These are phyloP conservation scores for Myotis vivesi DNA, from an alignment of 2,797 vertebrate species.

Conservation along the genomic window DNA sequence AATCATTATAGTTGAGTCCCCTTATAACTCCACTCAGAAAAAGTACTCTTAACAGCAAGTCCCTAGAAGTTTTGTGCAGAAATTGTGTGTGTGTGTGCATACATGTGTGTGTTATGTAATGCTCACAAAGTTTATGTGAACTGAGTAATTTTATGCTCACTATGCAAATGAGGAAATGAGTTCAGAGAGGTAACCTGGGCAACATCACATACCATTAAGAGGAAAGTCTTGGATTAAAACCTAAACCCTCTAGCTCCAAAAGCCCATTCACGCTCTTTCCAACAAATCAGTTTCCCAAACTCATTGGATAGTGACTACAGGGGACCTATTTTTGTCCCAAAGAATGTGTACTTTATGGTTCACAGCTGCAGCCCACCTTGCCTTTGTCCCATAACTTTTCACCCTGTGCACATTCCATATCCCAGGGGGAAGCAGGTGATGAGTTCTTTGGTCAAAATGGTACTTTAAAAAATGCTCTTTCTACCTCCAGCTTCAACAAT, in stretches of 20 bases:
- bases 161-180: neutral
- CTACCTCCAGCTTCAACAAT: neutral
- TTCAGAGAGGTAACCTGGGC: neutral
- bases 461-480: neutral
- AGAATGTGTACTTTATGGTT: fast-evolving
- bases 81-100: neutral
- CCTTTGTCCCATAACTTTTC: neutral
- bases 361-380: neutral
- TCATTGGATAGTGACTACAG: neutral
- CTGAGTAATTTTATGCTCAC: neutral
- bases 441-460: neutral
- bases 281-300: neutral
- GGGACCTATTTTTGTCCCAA: neutral
- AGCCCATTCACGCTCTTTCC: neutral
- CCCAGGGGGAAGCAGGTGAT: neutral
- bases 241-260: neutral
- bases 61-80: neutral
- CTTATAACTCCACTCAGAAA: neutral
- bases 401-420: neutral
- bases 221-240: neutral
- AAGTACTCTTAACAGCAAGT: neutral
- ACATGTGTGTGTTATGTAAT: neutral
- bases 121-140: neutral
- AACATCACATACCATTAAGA: neutral
- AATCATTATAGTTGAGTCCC: neutral